Base-by-base conservation (phyloP, 2,113 vertebrate species). In the Lepus timidus region DNA sequence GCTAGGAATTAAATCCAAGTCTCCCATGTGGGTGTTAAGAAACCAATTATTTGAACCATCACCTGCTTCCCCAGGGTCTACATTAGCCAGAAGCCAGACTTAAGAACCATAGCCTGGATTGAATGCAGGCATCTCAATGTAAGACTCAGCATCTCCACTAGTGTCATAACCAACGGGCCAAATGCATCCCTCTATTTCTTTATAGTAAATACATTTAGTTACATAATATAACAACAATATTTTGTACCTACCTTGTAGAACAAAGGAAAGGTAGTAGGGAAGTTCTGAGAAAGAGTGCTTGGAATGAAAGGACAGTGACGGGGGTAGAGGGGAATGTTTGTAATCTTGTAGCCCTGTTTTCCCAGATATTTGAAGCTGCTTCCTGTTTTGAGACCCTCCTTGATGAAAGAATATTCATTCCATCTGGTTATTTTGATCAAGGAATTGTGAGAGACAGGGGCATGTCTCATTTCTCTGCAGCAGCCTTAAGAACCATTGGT, bases 201-300 rank as follows among this genome's bases (percentile, higher is more conserved):
- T 13, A 16, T 85, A 52, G 85, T 92, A 86, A 91, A 84, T 70
- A 25, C 25, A 65, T 7, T 70, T 9, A 88, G 4, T 85, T 80
- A 39, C 39, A 12, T 58, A 76, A 81, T 8, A 36, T 88, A 11
- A 2, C 19, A 11, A 44, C 78, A 68, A 25, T 71, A 81, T 61
- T 68, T 76, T 82, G 1, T 81, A 87, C 0, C 0, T 86, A 52
- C 58, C 49, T 93, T 58, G 12, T 36, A 79, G 51, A 76, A 71
- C 22, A 89, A 75, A 79, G 9, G 61, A 87, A 84, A 85, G 12
- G 74, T 6, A 14, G 1, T 61, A 11, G 6, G 65, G 3, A 3
- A 22, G 10, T 23, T 73, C 29, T 16, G 8, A 61, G 36, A 51
- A 75, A 5, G 22, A 62, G 6, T 80, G 0, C 3, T 36, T 4